Percentiles rank a stretch among this genome's conserved stretches.
phyloP scores from a whole-genome alignment of 2,888 invertebrate genomes.

The Amblyjoppa fuscipennis region DNA sequence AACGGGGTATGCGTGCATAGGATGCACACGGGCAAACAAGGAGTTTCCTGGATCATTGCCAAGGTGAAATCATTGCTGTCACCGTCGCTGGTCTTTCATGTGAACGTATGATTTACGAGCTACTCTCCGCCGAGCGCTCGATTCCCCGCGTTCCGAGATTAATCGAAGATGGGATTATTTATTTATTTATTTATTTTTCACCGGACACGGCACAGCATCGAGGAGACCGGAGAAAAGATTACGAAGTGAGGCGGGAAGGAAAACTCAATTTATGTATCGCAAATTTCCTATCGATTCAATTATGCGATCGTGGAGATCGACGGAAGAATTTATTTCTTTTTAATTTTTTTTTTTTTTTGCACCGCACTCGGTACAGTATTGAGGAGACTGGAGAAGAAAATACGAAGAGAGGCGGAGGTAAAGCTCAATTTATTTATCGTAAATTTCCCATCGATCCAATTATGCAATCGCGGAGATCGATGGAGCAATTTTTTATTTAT shows the following conservation, averaged over 20 bases:
- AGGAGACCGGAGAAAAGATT: slow-evolving; percentile 23
- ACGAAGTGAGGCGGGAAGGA: slow-evolving; percentile 29
- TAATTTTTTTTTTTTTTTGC: background rate
- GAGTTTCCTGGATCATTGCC: slow-evolving; percentile 81
- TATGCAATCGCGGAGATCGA: no score
- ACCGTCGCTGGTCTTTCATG: slow-evolving; percentile 70
- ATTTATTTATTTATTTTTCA: slow-evolving; percentile 12
- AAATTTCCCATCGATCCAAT: no score
- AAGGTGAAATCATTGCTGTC: slow-evolving; percentile 81
- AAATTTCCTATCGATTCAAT: background rate
- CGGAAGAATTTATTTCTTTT: slow-evolving; percentile 11
- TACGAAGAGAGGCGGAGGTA: no score
- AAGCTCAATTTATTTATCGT: no score
- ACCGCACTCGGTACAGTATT: no score
- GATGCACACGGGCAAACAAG: slow-evolving; percentile 24
- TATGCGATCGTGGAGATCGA: no score
- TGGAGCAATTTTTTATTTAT: no score
- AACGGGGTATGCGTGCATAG: slow-evolving; percentile 37
- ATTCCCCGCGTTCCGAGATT: slow-evolving; percentile 40
- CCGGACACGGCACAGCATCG: background rate
- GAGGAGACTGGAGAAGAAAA: no score
- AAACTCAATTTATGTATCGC: slow-evolving; percentile 41
- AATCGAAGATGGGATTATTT: slow-evolving; percentile 39
- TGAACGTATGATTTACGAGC: slow-evolving; percentile 65
- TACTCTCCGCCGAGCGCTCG: slow-evolving; percentile 29